Conservation (phyloP, 2,113 vertebrate genomes). For the Cyphomyrus plagiostoma region DNA sequence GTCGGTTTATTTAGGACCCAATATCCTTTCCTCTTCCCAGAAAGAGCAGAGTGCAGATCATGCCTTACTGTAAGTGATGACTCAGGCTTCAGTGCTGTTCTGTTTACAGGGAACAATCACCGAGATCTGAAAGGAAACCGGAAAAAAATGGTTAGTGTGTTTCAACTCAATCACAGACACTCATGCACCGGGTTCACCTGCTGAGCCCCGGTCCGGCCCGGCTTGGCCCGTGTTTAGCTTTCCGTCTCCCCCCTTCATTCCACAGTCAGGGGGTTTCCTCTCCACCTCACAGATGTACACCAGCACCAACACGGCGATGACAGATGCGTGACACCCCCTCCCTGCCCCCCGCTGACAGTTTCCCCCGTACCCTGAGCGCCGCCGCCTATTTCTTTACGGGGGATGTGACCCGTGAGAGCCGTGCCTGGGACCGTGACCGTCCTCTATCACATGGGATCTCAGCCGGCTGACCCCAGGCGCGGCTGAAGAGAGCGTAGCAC, state of each 20-base stretch:
- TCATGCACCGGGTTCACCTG: background rate
- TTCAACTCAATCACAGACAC: background rate
- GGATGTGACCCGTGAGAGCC: constrained; percentile 3
- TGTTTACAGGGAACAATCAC: background rate
- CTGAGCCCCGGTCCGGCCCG: background rate
- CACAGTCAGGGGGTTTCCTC: background rate
- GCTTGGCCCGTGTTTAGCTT: background rate
- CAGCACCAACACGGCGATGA: background rate
- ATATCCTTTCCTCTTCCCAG: background rate
- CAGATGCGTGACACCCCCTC: background rate
- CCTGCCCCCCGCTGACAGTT: background rate
- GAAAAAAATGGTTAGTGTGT: background rate
- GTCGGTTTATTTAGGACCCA: background rate
- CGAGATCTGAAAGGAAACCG: constrained; percentile 3
- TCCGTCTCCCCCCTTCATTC: background rate
- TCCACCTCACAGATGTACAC: background rate
- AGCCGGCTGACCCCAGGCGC: background rate
- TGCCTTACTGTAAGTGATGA: constrained; percentile 7
- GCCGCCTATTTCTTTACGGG: background rate
- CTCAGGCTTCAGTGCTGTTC: background rate
- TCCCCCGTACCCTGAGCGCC: background rate
- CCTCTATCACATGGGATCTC: background rate
- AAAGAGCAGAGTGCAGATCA: background rate
- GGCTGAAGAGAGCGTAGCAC: background rate
- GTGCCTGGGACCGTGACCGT: background rate